These are phyloP conservation scores for Zenarchopterus dispar DNA, from an alignment of 2,797 vertebrate genomes.

Conservation along the genomic window DNA sequence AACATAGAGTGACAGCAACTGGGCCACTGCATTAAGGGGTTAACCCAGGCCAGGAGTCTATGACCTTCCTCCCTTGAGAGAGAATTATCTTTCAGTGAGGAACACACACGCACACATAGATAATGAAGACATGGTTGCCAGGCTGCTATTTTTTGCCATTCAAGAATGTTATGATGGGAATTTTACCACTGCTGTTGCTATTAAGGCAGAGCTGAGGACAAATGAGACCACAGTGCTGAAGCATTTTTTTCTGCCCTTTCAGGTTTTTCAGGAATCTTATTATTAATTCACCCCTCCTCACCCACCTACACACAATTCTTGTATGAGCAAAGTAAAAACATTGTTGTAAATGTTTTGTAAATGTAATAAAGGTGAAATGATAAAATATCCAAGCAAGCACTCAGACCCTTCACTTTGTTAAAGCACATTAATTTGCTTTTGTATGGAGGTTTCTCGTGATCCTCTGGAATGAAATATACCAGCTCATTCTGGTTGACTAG, in stretches of 20 bases:
- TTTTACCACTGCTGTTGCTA: conserved; percentile 41
- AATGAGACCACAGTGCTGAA: conserved; percentile 6
- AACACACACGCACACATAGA: conserved; percentile 50
- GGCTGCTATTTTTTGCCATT: conserved; percentile 56
- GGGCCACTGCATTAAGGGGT: conserved; percentile 81
- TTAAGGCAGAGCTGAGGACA: conserved; percentile 38
- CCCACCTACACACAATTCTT: not conserved
- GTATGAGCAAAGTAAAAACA: not conserved
- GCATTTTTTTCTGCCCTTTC: not conserved
- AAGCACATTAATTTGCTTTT: too few species aligned
- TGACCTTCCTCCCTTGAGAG: conserved; percentile 74
- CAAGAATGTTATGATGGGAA: conserved; percentile 53
- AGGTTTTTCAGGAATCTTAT: not conserved
- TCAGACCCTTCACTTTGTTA: too few species aligned
- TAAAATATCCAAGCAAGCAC: too few species aligned
- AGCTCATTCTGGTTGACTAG: too few species aligned
- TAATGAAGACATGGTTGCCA: conserved; percentile 66
- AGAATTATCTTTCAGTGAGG: conserved; percentile 66
- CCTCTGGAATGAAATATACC: too few species aligned
- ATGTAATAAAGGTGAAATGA: not conserved
- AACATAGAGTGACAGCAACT: conserved; percentile 82
- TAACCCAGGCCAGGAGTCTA: conserved; percentile 77
- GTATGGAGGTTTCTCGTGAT: too few species aligned
- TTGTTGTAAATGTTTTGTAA: not conserved
- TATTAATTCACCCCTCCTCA: not conserved